Conservation (phyloP, 1,140 invertebrate species). For the Rhopalosiphum maidis region DNA sequence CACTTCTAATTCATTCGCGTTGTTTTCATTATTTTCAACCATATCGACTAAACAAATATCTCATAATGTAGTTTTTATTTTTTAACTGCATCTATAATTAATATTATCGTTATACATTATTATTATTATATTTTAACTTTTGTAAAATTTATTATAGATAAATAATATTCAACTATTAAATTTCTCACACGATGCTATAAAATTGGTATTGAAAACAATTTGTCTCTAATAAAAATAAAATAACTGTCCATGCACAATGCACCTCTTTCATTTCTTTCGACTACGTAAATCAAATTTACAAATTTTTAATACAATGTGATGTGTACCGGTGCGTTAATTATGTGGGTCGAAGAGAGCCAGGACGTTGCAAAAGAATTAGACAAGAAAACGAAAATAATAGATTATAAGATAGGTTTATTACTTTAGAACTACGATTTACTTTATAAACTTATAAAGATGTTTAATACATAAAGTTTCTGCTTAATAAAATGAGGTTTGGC, state of each 20-base stretch:
- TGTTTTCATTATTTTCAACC: background rate
- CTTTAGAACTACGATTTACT: too few species aligned
- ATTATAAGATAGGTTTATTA: too few species aligned
- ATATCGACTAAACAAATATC: background rate
- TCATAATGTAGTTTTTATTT: background rate
- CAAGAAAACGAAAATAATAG: too few species aligned
- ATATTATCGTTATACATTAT: background rate
- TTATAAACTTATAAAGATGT: too few species aligned
- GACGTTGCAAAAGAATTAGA: too few species aligned
- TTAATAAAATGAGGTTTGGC: too few species aligned
- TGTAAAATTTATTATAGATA: background rate
- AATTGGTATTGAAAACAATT: background rate
- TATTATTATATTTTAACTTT: background rate
- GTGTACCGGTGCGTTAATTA: too few species aligned
- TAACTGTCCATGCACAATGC: background rate
- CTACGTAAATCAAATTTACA: background rate
- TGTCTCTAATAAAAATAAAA: background rate
- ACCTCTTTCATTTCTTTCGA: background rate
- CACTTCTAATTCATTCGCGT: background rate
- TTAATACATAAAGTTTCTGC: too few species aligned
- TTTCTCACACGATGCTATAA: too few species aligned
- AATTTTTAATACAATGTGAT: too few species aligned
- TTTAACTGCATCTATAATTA: background rate
- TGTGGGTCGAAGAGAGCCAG: too few species aligned
- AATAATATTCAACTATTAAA: too few species aligned